Conservation (phyloP, 2,797 vertebrate genomes). For the Enteromius fasciolatus region DNA sequence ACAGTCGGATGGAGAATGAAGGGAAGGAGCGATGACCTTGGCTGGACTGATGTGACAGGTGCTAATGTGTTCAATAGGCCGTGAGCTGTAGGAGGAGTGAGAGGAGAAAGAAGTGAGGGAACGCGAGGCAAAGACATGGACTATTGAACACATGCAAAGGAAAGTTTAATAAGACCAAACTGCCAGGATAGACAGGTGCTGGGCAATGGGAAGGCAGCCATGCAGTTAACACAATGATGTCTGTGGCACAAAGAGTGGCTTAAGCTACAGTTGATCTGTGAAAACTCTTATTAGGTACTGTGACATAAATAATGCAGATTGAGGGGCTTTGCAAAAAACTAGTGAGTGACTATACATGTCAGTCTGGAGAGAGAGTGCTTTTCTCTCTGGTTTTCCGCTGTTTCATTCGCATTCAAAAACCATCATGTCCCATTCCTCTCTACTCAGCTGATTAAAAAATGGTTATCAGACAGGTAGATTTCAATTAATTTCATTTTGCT, state of each 20-base stretch:
- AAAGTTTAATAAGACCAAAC: constrained; percentile 53
- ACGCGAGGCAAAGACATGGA: constrained; percentile 60
- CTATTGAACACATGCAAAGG: constrained; percentile 56
- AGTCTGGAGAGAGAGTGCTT: not conserved
- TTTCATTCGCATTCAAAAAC: not conserved
- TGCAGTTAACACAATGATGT: constrained; percentile 43
- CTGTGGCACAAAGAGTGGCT: constrained; percentile 25
- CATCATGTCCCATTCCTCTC: constrained; percentile 8
- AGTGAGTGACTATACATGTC: constrained; percentile 22
- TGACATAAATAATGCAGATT: constrained; percentile 17
- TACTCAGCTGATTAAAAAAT: constrained; percentile 19
- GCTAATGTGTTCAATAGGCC: constrained; percentile 68
- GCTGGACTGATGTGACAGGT: constrained; percentile 51
- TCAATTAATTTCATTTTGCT: constrained; percentile 68
- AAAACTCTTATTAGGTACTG: constrained; percentile 14
- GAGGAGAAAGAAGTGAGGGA: constrained; percentile 43
- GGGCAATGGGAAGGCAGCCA: constrained; percentile 32
- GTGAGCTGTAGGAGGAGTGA: constrained; percentile 58
- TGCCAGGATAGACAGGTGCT: constrained; percentile 40
- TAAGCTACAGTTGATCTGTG: not conserved
- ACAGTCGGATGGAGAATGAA: constrained; percentile 40
- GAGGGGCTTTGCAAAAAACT: constrained; percentile 12
- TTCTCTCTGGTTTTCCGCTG: not conserved
- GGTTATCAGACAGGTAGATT: constrained; percentile 58
- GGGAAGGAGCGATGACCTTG: constrained; percentile 43